Base-by-base conservation (phyloP, 92 coral and sea anemone genomes). In the Phymanthus crucifer region DNA sequence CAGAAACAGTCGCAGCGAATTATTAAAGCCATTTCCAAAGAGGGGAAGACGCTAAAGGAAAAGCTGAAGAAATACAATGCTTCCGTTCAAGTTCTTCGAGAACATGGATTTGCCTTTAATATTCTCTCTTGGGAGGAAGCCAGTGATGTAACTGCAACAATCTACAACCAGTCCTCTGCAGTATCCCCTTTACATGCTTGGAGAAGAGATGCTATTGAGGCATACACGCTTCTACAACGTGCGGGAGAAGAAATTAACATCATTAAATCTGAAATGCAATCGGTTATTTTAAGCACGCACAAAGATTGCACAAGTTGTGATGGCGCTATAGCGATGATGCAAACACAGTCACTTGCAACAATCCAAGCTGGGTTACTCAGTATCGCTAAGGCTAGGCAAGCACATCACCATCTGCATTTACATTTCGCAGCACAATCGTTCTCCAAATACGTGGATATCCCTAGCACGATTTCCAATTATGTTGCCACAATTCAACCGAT, bases 71-170 rank as follows among this genome's bases (percentile, higher is more conserved):
- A 38, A 21, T 89, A 81, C 37, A 86, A 89, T 84, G 77, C 90
- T 14, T 85, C 87, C 66, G 93, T 78, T 1, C 80, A 89, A 32
- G 78, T 89, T 21, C 82, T 82, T 23, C 71, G 34, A 9, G 84
- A 89, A 75, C 78, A 48, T 74, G 78, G 78, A 36, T 38, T 17
- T 74, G 74, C 80, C 14, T 80, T 86, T 48, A 21, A 73, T 4
- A 64, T 54, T 40, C 87, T 89, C 16, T 26, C 82, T 68, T 89
- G 90, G 93, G 93, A 89, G 66, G 65, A 57, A 40, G 93, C 86
- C 26, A 81, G 80, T 32, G 87, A 89, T 52, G 85, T 86, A 23
- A 47, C 74, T 61, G 75, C 87, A 23, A 50, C 19, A 21, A 48
- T 78, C 70, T 83, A 87, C 81, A 45, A n/a, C 26, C 37, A 24